Evolutionary conservation across 2,113 vertebrate species (phyloP).

Genomic region (Vimba vimba): DNA sequence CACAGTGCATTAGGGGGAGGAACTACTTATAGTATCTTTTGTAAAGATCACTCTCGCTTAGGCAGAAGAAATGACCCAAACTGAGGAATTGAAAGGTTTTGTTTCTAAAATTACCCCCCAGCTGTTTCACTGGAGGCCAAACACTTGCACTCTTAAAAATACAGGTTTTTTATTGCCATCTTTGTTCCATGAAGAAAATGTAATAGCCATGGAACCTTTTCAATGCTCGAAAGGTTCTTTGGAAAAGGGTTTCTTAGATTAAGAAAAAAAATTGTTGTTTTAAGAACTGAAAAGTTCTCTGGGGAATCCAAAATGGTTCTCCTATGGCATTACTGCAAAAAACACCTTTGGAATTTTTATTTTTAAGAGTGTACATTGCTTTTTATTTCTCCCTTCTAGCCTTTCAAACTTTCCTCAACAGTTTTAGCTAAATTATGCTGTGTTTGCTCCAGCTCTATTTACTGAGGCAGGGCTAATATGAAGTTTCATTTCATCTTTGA

Average conservation of each 20-base stretch:
- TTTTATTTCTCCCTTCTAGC: neutral
- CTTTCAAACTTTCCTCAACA: neutral
- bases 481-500: slow-evolving; percentile 14
- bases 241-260: no score
- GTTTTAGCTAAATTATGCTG: neutral
- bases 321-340: no score
- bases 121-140: neutral
- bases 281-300: no score
- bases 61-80: neutral
- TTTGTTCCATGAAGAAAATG: no score
- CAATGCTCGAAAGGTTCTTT: no score
- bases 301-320: no score
- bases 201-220: no score
- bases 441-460: slow-evolving; percentile 6
- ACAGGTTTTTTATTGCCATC: no score
- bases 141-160: neutral
- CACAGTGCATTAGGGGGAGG: neutral
- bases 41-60: neutral
- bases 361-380: neutral
- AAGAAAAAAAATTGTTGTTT: no score
- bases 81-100: neutral
- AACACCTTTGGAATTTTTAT: no score
- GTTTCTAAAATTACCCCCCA: neutral
- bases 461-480: neutral
- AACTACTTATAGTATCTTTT: neutral